Evolutionary conservation across 2,113 vertebrate genomes (phyloP), one percentile per base, ranked within the genome.

Genomic region (Crotalus helleri): DNA sequence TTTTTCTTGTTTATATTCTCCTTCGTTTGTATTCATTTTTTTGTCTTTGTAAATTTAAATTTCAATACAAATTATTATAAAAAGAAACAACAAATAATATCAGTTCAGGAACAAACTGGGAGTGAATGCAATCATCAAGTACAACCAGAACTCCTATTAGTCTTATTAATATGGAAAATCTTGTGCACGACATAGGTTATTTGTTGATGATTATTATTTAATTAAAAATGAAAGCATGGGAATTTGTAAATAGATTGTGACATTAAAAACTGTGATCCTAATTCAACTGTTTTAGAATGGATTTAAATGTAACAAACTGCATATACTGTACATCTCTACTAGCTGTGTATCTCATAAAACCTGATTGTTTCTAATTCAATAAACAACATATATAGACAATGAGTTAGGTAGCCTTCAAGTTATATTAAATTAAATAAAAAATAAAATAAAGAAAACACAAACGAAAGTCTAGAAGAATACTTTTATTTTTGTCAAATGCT

Each of bases 401-500:
- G 55, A 57, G 55, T 57, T 19, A 4, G 4, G 17, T 19, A 57
- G 55, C 55, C 55, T 57, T 57, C 15, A 57, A 57, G 19, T 57
- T 57, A 57, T 15, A 57, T 51, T 57, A 19, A 57, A 23, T 46
- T 91, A 12, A 92, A 92, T 44, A 33, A 49, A 92, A 49, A 44
- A 69, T 39, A 17, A 69, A n/a, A 13, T n/a, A 51, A 21, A n/a
- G 15, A 15, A 55, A 54, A 88, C 13, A 8, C 26, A 0, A 81
- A 94, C 10, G 6, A 88, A 90, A 93, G 1, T 24, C 81, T 10
- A 4, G 11, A 54, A 92, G 10, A 46, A 12, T 1, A 81, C 23
- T 90, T 93, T 87, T 61, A 87, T 94, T 93, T 93, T 0, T 92
- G 2, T 26, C 24, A 90, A 94, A 96, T 85, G 11, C 11, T 8